A percentile compares a stretch with the other conserved stretches of the same genome.
Conservation (phyloP, 2,797 vertebrate genomes). For the Peromyscus melanophrys region DNA sequence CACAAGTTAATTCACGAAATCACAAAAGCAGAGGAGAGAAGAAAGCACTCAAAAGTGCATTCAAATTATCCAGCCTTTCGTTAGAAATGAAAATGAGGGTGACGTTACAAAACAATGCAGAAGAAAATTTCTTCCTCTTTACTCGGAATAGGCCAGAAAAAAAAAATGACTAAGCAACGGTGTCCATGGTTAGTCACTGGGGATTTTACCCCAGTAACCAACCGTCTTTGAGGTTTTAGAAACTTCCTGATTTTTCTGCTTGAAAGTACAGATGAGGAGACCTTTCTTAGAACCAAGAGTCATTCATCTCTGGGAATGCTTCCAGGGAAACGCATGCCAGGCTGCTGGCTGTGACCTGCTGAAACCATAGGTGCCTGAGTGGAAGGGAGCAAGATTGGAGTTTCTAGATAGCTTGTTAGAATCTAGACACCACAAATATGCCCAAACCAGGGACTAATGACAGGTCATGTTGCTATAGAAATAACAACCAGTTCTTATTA, state of each 20-base stretch:
- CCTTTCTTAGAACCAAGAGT: not conserved
- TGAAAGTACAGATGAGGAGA: not conserved
- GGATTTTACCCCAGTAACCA: constrained; percentile 4
- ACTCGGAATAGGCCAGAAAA: not conserved
- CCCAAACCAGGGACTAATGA: not conserved
- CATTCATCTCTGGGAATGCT: not conserved
- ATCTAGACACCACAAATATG: not conserved
- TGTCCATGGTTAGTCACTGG: not conserved
- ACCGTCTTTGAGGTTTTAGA: not conserved
- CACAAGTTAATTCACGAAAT: not conserved
- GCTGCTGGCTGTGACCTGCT: not conserved
- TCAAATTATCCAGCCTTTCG: constrained; percentile 26
- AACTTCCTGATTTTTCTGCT: not conserved
- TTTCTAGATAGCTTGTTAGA: not conserved
- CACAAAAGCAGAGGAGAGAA: not conserved
- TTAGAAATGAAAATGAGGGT: constrained; percentile 47
- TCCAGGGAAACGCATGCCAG: not conserved
- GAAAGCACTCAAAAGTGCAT: not conserved
- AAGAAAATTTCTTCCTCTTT: constrained; percentile 44
- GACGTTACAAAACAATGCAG: not conserved
- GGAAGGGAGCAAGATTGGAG: not conserved
- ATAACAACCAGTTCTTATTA: not conserved
- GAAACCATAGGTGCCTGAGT: not conserved
- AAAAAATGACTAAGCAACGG: constrained; percentile 32
- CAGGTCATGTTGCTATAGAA: not conserved